Evolutionary conservation across 2,113 vertebrate species (phyloP).

Genomic region (Rhinogobius similis): DNA sequence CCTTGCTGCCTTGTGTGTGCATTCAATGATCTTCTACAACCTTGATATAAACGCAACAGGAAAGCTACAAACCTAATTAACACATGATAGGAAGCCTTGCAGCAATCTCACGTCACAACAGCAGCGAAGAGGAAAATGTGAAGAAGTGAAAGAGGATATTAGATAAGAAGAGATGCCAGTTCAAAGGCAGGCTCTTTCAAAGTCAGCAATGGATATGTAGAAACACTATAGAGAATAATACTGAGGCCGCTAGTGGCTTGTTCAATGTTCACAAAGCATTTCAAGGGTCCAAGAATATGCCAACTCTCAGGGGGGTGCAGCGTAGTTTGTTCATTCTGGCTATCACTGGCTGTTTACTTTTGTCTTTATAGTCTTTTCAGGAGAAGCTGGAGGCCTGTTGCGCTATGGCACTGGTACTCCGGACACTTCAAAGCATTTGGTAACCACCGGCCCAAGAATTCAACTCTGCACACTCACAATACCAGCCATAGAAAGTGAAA

Average conservation of each 20-base stretch:
- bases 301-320: conserved; percentile 48
- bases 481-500: background rate
- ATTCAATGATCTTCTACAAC: conserved; percentile 49
- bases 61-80: conserved; percentile 52
- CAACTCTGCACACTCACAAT: conserved; percentile 23
- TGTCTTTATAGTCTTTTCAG: conserved; percentile 70
- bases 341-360: conserved; percentile 76
- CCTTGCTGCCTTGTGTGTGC: conserved; percentile 34
- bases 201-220: conserved; percentile 31
- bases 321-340: conserved; percentile 64
- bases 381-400: conserved; percentile 54
- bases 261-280: background rate
- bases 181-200: conserved; percentile 39
- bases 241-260: background rate
- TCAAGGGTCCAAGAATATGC: background rate
- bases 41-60: conserved; percentile 31
- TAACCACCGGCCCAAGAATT: conserved; percentile 79
- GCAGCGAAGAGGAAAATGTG: conserved; percentile 35
- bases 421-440: conserved; percentile 77
- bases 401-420: conserved; percentile 55
- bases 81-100: conserved; percentile 40
- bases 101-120: conserved; percentile 48
- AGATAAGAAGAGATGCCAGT: conserved; percentile 27
- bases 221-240: background rate
- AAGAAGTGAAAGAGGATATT: conserved; percentile 1